A percentile compares a stretch with the other conserved stretches of the same genome.
These are phyloP conservation scores for Acyrthosiphon pisum DNA, from an alignment of 1,140 invertebrate genomes.

Conservation along the genomic window DNA sequence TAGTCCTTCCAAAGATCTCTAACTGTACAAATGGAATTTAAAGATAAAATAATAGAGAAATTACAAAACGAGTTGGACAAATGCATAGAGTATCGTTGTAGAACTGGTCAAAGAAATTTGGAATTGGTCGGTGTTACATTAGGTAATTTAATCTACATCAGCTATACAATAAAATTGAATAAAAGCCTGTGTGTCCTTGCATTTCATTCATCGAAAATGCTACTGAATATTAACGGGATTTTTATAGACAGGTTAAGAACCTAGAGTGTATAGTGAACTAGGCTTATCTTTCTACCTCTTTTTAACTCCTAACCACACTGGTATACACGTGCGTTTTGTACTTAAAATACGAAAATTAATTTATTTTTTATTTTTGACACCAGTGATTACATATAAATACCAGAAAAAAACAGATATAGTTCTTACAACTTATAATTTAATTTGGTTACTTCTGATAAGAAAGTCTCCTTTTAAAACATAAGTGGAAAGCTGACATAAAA, in stretches of 20 bases:
- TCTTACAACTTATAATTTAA: too few species aligned
- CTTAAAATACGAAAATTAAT: not conserved
- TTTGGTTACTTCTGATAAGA: too few species aligned
- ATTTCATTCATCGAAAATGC: not conserved
- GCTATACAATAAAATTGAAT: not conserved
- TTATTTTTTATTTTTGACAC: not conserved
- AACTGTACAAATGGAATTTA: not conserved
- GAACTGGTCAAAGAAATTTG: not conserved
- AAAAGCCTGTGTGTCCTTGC: not conserved
- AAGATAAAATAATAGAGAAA: slow-evolving; percentile 4
- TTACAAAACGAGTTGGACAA: not conserved
- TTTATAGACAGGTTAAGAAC: not conserved
- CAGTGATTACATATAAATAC: too few species aligned
- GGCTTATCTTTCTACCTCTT: not conserved
- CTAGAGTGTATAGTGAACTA: not conserved
- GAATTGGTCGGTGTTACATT: not conserved
- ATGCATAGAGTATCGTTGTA: not conserved
- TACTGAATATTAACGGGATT: not conserved
- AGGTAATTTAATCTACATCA: not conserved
- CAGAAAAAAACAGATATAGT: too few species aligned
- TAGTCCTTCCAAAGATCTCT: not conserved
- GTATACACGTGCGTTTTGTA: not conserved
- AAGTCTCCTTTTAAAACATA: too few species aligned
- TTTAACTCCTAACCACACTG: not conserved
- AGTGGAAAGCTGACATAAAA: not conserved